Conservation (phyloP, 2,888 invertebrate genomes). For the Cataglyphis livida region DNA sequence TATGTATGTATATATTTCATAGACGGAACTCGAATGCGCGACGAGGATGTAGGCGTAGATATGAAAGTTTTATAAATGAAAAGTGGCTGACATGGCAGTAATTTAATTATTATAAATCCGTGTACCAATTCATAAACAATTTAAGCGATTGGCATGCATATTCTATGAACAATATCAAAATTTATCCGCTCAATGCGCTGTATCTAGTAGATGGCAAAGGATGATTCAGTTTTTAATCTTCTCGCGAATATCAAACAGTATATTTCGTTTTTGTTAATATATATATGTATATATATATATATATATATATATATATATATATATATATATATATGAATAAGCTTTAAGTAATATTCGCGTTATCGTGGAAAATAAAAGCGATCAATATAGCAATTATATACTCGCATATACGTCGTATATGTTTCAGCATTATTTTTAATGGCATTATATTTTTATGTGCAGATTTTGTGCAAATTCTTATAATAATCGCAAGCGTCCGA, state of each 20-base stretch:
- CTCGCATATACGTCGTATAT: background rate
- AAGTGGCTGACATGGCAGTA: constrained; percentile 33
- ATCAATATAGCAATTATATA: background rate
- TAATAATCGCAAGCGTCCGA: constrained; percentile 17
- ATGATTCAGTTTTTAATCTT: constrained; percentile 13
- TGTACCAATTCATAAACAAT: constrained; percentile 19
- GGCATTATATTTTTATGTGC: background rate
- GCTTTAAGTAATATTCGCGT: background rate
- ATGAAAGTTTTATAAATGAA: constrained; percentile 43
- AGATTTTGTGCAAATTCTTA: constrained; percentile 10
- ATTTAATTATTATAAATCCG: constrained; percentile 24
- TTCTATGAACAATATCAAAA: background rate
- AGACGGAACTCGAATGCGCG: constrained; percentile 11
- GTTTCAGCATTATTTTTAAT: background rate
- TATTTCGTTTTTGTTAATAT: background rate
- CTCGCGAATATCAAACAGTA: background rate
- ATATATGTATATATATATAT: background rate
- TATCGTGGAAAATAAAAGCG: background rate
- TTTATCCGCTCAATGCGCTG: background rate
- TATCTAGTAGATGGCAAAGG: background rate
- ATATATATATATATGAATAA: background rate
- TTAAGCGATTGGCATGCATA: background rate
- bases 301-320: background rate
- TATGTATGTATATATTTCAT: background rate
- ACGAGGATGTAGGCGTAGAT: constrained; percentile 29